Base-by-base conservation (phyloP, 2,888 invertebrate species). In the Lepidochrysops patricia region DNA sequence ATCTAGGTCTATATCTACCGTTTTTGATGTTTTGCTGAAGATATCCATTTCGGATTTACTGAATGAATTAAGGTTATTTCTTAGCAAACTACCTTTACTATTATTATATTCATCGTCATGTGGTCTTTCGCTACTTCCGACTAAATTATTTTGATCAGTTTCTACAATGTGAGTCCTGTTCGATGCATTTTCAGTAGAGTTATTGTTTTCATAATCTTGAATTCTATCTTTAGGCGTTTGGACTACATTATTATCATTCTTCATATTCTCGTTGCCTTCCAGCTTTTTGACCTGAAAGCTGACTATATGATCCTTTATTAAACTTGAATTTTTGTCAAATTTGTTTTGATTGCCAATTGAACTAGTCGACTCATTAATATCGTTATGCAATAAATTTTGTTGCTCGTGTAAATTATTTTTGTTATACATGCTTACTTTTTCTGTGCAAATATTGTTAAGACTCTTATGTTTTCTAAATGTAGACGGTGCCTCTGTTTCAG, bases 41-140 rank as follows among this genome's bases (percentile, higher is more conserved):
- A 89, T 84, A 61, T 89, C 89, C 87, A 84, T 86, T 75, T 89
- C 89, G 23, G 89, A 89, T 71, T 81, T 88, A 65, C 89, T 89
- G n/a, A 83, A 78, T 9, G 80, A 81, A 68, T 77, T 83, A 4
- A 76, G 72, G n/a, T 71, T 70, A 37, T 59, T 66, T 26, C 67
- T 68, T 59, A 6, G 12, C 6, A 50, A 35, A 34, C n/a, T 12
- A 35, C 27, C 19, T 43, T 43, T 43, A 19, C 9, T 19, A 26
- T 15, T 52, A 37, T 12, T 7, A 13, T 7, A 25, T 15, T 50
- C 7, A 6, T 26, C 34, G 1, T 15, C 35, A n/a, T 34, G 15
- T 29, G 25, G 26, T 2, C 12, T 26, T 27, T 34, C 49, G 12
- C 52, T 6, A 25, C 4, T n/a, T 27, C 37, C 15, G 19, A 26